phyloP scores from a whole-genome alignment of 2,888 invertebrate species.

The Apamea anceps region DNA sequence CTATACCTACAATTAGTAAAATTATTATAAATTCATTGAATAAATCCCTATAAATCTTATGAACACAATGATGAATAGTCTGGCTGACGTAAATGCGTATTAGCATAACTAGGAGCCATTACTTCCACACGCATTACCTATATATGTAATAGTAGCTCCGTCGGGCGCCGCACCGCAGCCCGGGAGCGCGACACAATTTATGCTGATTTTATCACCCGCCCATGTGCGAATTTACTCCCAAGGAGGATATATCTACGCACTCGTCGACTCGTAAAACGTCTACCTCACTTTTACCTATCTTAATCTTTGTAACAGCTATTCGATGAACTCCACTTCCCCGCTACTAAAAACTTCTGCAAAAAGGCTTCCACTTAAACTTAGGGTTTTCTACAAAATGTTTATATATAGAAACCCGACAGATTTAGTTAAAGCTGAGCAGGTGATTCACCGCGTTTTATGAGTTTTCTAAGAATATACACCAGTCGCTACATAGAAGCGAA shows the following conservation, averaged over 20 bases:
- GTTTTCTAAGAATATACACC: constrained; percentile 64
- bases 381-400: constrained; percentile 20
- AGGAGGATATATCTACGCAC: constrained; percentile 71
- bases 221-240: constrained; percentile 74
- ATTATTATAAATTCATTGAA: not conserved
- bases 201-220: constrained; percentile 81
- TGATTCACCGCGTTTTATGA: constrained; percentile 69
- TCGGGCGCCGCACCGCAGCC: constrained; percentile 19
- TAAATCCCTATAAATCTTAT: constrained; percentile 31
- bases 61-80: constrained; percentile 43
- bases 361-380: constrained; percentile 23
- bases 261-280: constrained; percentile 70
- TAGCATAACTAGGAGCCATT: constrained; percentile 74
- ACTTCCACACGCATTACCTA: constrained; percentile 68
- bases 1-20: not conserved
- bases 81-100: constrained; percentile 62
- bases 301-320: constrained; percentile 70
- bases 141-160: constrained; percentile 39
- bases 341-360: constrained; percentile 36
- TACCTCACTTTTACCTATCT: constrained; percentile 67
- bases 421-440: constrained; percentile 67
- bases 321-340: constrained; percentile 64
- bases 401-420: constrained; percentile 38
- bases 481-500: constrained; percentile 63
- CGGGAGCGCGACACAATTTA: constrained; percentile 74